These are phyloP conservation scores for Chloroceryle aenea DNA, from an alignment of 2,113 vertebrate genomes.

Conservation along the genomic window DNA sequence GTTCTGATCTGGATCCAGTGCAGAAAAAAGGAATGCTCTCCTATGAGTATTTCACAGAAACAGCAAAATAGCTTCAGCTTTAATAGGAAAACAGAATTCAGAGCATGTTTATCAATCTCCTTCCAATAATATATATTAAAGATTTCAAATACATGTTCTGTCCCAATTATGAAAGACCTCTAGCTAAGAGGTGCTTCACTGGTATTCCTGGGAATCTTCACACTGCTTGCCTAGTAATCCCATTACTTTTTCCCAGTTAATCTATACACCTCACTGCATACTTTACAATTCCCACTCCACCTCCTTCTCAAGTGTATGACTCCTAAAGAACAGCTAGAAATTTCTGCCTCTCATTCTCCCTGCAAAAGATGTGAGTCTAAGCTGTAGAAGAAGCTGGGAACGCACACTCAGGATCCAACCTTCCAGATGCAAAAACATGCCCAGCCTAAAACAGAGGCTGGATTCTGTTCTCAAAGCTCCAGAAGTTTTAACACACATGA, in stretches of 20 bases:
- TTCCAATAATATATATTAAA: background rate
- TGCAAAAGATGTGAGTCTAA: background rate
- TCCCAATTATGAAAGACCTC: background rate
- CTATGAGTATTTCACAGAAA: background rate
- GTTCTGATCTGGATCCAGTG: background rate
- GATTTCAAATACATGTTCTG: background rate
- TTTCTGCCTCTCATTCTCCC: background rate
- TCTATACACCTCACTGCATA: background rate
- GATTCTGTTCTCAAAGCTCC: background rate
- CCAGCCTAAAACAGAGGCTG: background rate
- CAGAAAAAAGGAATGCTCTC: background rate
- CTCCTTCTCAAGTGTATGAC: background rate
- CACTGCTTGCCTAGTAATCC: background rate
- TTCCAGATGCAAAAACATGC: background rate
- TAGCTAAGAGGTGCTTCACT: background rate
- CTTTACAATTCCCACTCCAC: background rate
- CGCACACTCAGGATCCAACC: background rate
- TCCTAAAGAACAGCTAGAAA: background rate
- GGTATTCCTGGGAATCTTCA: background rate
- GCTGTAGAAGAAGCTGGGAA: background rate
- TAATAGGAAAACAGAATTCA: too few relatives aligned
- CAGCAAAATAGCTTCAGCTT: background rate
- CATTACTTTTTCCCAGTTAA: background rate
- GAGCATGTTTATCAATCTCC: too few relatives aligned
- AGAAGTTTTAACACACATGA: background rate